phyloP scores from a whole-genome alignment of 2,113 vertebrate genomes.

The Pterocles burchelli region DNA sequence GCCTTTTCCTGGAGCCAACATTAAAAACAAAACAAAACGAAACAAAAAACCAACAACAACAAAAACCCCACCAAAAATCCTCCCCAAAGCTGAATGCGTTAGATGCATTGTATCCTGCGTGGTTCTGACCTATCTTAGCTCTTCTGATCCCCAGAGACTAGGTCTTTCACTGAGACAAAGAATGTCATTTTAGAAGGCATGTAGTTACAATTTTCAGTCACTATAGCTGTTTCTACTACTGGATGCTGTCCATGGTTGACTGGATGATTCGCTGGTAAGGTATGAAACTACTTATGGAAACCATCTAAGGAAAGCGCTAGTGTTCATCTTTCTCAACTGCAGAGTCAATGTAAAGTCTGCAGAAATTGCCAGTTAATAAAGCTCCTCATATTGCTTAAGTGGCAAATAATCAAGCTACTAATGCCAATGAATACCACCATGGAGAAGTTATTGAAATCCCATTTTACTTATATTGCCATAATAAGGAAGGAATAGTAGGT shows the following conservation, averaged over 20 bases:
- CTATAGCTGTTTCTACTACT: not conserved
- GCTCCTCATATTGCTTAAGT: not conserved
- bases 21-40: not conserved
- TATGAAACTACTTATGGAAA: not conserved
- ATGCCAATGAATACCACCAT: not conserved
- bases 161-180: not conserved
- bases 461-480: not conserved
- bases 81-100: not conserved
- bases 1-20: not conserved
- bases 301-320: not conserved
- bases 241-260: not conserved
- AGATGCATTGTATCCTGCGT: not conserved
- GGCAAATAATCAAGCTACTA: slow-evolving; percentile 2
- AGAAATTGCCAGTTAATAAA: slow-evolving; percentile 8
- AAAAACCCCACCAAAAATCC: not conserved
- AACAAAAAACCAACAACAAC: no score
- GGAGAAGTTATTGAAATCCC: not conserved
- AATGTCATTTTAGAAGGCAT: not conserved
- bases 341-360: not conserved
- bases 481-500: not conserved
- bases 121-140: not conserved
- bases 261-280: not conserved
- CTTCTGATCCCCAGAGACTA: not conserved
- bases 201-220: not conserved
- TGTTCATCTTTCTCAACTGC: not conserved